A percentile compares a stretch with the other conserved stretches of the same genome.
Conservation (phyloP, 2,888 invertebrate genomes). For the Bruchidius siliquastri region DNA sequence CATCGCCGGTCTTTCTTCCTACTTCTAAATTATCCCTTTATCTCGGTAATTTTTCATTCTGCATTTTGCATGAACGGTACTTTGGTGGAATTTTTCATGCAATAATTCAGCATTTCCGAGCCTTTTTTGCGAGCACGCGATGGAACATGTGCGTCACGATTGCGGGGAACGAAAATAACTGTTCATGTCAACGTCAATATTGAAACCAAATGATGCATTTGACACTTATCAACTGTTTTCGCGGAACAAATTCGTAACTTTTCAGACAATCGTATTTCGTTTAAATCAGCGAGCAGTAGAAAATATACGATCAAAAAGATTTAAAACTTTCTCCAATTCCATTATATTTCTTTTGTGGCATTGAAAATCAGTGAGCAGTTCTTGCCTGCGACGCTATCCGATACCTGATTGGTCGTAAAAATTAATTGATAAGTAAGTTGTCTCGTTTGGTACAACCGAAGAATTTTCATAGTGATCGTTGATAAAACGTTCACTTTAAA, state of each 20-base stretch:
- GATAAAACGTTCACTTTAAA: neutral
- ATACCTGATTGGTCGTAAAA: neutral
- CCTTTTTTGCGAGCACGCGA: slow-evolving; percentile 20
- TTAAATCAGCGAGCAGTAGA: no score
- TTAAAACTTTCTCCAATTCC: no score
- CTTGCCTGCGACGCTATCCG: neutral
- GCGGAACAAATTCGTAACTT: no score
- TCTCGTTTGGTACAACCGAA: neutral
- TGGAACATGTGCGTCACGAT: slow-evolving; percentile 18
- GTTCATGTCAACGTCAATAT: neutral
- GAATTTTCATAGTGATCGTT: neutral
- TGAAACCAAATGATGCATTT: no score
- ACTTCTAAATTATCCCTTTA: neutral
- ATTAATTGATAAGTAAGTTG: neutral
- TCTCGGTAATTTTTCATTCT: neutral
- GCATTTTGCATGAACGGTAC: neutral
- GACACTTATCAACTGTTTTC: no score
- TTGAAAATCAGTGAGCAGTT: no score
- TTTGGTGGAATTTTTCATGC: neutral
- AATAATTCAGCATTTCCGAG: neutral
- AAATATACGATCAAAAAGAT: no score
- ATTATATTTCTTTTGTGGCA: no score
- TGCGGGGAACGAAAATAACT: neutral
- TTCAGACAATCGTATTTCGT: no score
- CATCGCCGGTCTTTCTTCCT: neutral